These are phyloP conservation scores for Enoplosus armatus DNA, from an alignment of 2,797 vertebrate species.

Conservation along the genomic window DNA sequence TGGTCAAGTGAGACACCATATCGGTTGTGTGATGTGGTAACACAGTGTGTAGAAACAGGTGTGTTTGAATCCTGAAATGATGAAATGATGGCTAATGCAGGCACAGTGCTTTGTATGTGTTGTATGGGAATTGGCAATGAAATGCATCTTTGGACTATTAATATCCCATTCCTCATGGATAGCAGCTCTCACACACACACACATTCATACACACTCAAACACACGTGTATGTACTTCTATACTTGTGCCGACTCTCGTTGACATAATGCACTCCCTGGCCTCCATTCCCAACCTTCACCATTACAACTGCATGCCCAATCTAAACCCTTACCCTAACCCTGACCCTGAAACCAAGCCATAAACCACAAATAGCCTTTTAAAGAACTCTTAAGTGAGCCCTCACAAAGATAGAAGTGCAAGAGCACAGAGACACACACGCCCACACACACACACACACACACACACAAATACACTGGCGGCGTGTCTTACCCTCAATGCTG, in stretches of 20 bases:
- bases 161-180: slow-evolving; percentile 26
- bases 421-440: neutral
- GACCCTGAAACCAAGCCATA: slow-evolving; percentile 31
- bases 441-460: slow-evolving; percentile 15
- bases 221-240: neutral
- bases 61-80: slow-evolving; percentile 19
- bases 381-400: slow-evolving; percentile 21
- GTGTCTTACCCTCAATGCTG: slow-evolving; percentile 91
- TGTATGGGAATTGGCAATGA: slow-evolving; percentile 12
- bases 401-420: slow-evolving; percentile 13
- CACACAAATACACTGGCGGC: slow-evolving; percentile 13
- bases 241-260: neutral
- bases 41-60: slow-evolving; percentile 13
- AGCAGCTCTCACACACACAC: slow-evolving; percentile 17
- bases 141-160: slow-evolving; percentile 23
- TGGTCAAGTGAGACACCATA: slow-evolving; percentile 17
- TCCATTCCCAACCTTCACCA: slow-evolving; percentile 22
- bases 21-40: slow-evolving; percentile 1
- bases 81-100: slow-evolving; percentile 15
- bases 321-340: slow-evolving; percentile 5
- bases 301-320: slow-evolving; percentile 10
- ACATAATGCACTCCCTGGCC: neutral
- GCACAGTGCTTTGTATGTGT: slow-evolving; percentile 17
- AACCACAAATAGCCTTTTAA: slow-evolving; percentile 31
- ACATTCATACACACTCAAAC: slow-evolving; percentile 12